Conservation (phyloP, 2,888 invertebrate species). For the Pocota personata region DNA sequence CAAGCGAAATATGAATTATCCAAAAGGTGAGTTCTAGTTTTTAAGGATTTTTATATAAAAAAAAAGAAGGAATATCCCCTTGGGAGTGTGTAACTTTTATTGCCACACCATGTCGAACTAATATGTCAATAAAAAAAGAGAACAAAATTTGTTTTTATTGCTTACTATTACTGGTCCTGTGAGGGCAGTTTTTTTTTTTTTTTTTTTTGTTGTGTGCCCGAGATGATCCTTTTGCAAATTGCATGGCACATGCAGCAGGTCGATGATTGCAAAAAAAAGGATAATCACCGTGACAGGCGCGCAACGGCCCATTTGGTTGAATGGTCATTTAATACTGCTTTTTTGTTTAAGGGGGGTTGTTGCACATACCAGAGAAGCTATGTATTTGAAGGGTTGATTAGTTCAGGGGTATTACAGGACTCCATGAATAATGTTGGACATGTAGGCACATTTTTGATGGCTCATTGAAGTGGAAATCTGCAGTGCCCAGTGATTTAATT, state of each 20-base stretch:
- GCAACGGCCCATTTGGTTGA: constrained; percentile 68
- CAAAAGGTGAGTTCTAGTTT: constrained; percentile 79
- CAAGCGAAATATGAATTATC: constrained; percentile 80
- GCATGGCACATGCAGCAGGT: constrained; percentile 60
- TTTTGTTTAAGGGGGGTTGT: neutral
- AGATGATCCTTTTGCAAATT: constrained; percentile 65
- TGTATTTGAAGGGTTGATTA: constrained; percentile 61
- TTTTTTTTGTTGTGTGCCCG: neutral
- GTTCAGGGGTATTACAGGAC: constrained; percentile 57
- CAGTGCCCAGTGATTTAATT: constrained; percentile 61
- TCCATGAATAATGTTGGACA: constrained; percentile 15
- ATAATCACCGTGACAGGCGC: constrained; percentile 72
- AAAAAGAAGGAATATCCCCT: too few species aligned
- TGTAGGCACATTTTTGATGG: constrained; percentile 64
- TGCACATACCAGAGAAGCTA: neutral
- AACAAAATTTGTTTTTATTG: neutral
- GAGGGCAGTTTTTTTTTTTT: constrained; percentile 38
- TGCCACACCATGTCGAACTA: constrained; percentile 55
- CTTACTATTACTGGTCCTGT: constrained; percentile 60
- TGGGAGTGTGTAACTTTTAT: constrained; percentile 57
- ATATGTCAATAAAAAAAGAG: constrained; percentile 55
- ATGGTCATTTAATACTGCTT: constrained; percentile 64
- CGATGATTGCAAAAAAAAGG: constrained; percentile 72
- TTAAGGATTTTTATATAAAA: neutral
- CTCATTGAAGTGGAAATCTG: constrained; percentile 66